A percentile compares a stretch with the other conserved stretches of the same genome.
phyloP scores from a whole-genome alignment of 2,797 vertebrate genomes.

The Chaetodon trifasciatus region DNA sequence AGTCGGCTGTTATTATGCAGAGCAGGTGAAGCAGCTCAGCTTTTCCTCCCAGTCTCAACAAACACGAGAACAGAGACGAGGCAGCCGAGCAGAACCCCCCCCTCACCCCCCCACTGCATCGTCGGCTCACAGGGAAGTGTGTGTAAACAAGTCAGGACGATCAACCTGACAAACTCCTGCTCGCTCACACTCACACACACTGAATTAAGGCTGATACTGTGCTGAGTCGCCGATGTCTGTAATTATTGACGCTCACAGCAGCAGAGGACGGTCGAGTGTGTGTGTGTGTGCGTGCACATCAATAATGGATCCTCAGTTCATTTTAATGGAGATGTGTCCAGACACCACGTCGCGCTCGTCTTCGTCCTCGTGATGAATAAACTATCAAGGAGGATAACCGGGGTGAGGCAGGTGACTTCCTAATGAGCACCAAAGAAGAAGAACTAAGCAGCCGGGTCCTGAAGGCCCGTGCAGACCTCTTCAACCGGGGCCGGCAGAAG shows the following conservation, averaged over 20 bases:
- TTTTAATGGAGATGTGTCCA: constrained; percentile 73
- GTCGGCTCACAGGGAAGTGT: constrained; percentile 27
- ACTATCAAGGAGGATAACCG: constrained; percentile 40
- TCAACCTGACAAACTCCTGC: constrained; percentile 28
- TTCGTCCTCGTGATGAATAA: constrained; percentile 65
- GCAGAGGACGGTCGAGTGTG: constrained; percentile 14
- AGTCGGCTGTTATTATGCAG: constrained; percentile 48
- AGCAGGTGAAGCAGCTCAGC: constrained; percentile 51
- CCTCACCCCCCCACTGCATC: neutral
- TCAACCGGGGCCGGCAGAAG: too few relatives aligned
- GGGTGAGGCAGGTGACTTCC: constrained; percentile 47
- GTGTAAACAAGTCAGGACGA: constrained; percentile 52
- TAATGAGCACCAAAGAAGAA: constrained; percentile 40
- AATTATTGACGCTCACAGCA: constrained; percentile 49
- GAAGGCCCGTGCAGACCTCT: too few relatives aligned
- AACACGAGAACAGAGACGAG: constrained; percentile 47
- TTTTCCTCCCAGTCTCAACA: constrained; percentile 44
- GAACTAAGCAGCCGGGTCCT: neutral
- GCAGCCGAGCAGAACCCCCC: constrained; percentile 54
- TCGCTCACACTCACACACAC: constrained; percentile 13
- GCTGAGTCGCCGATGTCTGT: constrained; percentile 46
- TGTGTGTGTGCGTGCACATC: constrained; percentile 39
- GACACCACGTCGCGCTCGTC: constrained; percentile 54
- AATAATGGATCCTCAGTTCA: constrained; percentile 67
- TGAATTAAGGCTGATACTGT: constrained; percentile 29